phyloP scores from a whole-genome alignment of 1,140 invertebrate genomes.

The Elysia chlorotica region DNA sequence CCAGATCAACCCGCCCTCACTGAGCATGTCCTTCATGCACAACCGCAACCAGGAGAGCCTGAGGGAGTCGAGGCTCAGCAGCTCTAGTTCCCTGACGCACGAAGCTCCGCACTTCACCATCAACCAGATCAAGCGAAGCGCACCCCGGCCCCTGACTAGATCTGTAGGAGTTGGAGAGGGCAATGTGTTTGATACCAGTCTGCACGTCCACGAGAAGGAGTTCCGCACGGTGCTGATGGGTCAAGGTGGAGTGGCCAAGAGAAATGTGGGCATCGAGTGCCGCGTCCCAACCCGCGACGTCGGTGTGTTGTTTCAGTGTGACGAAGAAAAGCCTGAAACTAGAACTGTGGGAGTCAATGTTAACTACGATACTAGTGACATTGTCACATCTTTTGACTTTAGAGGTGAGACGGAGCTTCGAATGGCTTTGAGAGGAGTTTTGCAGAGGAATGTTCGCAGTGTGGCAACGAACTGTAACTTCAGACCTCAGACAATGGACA shows the following conservation, averaged over 20 bases:
- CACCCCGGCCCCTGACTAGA: constrained; percentile 47
- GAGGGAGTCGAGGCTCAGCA: constrained; percentile 18
- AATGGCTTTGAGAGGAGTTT: constrained; percentile 43
- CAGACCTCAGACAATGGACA: constrained; percentile 28
- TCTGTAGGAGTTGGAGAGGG: constrained; percentile 58
- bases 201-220: constrained; percentile 61
- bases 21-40: constrained; percentile 13
- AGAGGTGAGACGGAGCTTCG: constrained; percentile 53
- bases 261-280: constrained; percentile 74
- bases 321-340: constrained; percentile 51
- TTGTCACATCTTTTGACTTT: constrained; percentile 44
- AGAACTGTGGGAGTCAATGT: constrained; percentile 54
- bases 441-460: constrained; percentile 53
- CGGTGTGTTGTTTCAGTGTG: constrained; percentile 51
- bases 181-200: constrained; percentile 53
- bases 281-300: constrained; percentile 68
- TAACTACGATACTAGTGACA: constrained; percentile 42
- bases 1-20: neutral
- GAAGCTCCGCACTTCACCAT: constrained; percentile 22
- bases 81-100: neutral
- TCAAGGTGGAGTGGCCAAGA: constrained; percentile 39
- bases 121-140: constrained; percentile 27
- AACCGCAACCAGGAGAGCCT: neutral
- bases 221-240: constrained; percentile 58
- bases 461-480: constrained; percentile 49